These are phyloP conservation scores for Napeogenes inachia DNA, from an alignment of 2,888 invertebrate genomes.

Conservation along the genomic window DNA sequence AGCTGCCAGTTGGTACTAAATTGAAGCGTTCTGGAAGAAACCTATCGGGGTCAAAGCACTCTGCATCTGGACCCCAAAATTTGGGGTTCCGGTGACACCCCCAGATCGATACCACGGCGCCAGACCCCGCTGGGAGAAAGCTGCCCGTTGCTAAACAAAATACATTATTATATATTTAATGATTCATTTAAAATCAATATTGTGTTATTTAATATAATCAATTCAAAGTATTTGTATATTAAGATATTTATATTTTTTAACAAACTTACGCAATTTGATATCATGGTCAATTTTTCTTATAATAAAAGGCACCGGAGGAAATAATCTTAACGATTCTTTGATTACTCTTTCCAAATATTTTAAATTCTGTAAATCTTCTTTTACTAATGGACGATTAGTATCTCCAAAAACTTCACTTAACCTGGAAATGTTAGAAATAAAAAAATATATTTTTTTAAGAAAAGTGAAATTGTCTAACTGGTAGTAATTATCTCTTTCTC, in stretches of 20 bases:
- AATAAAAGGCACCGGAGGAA: constrained; percentile 64
- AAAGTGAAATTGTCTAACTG: too few species aligned
- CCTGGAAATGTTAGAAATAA: constrained; percentile 37
- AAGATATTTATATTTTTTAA: not conserved
- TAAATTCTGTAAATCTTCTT: constrained; percentile 55
- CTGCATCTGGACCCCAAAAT: constrained; percentile 79
- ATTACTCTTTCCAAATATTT: constrained; percentile 62
- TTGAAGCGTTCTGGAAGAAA: constrained; percentile 76
- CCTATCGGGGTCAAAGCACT: constrained; percentile 79
- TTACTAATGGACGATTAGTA: constrained; percentile 51
- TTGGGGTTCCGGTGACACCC: constrained; percentile 74
- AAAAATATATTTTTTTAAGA: too few species aligned
- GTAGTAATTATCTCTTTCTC: too few species aligned
- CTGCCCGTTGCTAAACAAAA: constrained; percentile 53
- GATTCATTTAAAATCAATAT: too few species aligned
- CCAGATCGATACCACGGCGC: constrained; percentile 67
- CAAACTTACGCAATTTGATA: constrained; percentile 57
- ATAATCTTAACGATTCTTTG: constrained; percentile 61
- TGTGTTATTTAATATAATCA: too few species aligned
- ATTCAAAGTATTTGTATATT: too few species aligned
- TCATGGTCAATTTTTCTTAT: constrained; percentile 63
- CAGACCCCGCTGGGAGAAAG: constrained; percentile 65
- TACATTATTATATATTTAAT: too few species aligned
- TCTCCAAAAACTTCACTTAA: constrained; percentile 56
- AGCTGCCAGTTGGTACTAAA: constrained; percentile 58